Conservation (phyloP, 2,888 invertebrate species). For the Argyresthia goedartella region DNA sequence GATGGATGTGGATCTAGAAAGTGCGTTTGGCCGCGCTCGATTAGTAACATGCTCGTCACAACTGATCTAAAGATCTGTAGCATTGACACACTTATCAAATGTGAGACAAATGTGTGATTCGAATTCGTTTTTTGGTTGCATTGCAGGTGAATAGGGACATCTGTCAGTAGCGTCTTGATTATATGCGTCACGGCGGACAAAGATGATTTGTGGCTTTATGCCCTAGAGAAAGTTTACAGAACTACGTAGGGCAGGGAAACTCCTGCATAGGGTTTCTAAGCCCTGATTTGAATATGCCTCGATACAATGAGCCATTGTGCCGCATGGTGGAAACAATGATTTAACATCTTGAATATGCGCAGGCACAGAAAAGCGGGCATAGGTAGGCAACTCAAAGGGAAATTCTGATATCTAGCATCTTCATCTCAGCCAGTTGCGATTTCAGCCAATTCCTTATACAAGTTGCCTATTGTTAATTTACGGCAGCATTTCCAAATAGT, state of each 20-base stretch:
- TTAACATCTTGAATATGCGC: background rate
- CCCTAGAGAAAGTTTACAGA: slow-evolving; percentile 1
- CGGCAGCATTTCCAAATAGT: too few species aligned
- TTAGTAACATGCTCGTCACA: slow-evolving; percentile 14
- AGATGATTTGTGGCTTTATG: background rate
- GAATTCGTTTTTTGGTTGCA: slow-evolving; percentile 12
- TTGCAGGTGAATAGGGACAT: slow-evolving; percentile 10
- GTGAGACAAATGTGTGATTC: slow-evolving; percentile 11
- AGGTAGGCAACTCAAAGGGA: too few species aligned
- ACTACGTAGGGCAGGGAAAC: background rate
- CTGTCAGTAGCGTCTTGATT: slow-evolving; percentile 4
- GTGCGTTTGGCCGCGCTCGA: slow-evolving; percentile 14
- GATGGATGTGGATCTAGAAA: slow-evolving; percentile 23
- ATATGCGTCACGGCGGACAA: background rate
- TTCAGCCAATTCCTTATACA: too few species aligned
- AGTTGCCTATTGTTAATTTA: too few species aligned
- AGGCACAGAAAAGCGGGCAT: too few species aligned
- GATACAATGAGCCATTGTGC: background rate
- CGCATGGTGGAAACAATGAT: background rate
- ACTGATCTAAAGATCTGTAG: slow-evolving; percentile 13
- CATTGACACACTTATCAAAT: slow-evolving; percentile 14
- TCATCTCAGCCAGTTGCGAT: too few species aligned
- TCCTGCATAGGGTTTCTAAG: background rate
- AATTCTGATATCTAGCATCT: too few species aligned
- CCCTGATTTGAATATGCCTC: background rate